phyloP scores from a whole-genome alignment of 92 coral and sea anemone species.

The Desmophyllum pertusum region DNA sequence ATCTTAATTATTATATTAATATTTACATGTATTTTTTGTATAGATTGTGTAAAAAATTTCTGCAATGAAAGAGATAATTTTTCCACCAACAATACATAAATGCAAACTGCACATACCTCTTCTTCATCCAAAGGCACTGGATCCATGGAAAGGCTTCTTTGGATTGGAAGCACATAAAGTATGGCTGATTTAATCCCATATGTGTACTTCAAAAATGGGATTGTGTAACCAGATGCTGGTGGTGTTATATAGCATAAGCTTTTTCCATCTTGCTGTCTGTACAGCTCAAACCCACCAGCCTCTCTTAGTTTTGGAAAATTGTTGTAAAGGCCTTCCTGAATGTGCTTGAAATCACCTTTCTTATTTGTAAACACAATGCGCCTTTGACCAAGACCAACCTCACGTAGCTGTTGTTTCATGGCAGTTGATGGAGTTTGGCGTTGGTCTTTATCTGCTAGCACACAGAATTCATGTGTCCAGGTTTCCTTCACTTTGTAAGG shows the following conservation, averaged over 20 bases:
- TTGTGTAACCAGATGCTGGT: conserved; percentile 25
- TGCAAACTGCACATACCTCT: conserved; percentile 15
- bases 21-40: too few relatives aligned
- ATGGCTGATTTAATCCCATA: conserved; percentile 39
- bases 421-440: conserved; percentile 1
- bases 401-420: conserved; percentile 11
- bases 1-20: too few relatives aligned
- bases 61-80: background rate
- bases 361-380: conserved; percentile 19
- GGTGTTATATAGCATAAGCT: background rate
- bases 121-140: conserved; percentile 15
- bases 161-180: conserved; percentile 27
- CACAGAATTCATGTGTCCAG: conserved; percentile 34
- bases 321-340: conserved; percentile 2
- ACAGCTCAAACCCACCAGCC: conserved; percentile 20
- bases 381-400: conserved; percentile 40
- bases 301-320: conserved; percentile 11
- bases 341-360: conserved; percentile 19
- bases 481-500: too few relatives aligned
- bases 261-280: conserved; percentile 3
- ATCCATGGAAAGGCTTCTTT: conserved; percentile 29
- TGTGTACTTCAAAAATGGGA: conserved; percentile 25
- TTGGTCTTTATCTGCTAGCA: conserved; percentile 30
- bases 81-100: conserved; percentile 7
- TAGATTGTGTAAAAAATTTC: too few relatives aligned